Evolutionary conservation across 2,888 invertebrate species (phyloP), one percentile per base, ranked within the genome.

Genomic region (Melipona beecheii): DNA sequence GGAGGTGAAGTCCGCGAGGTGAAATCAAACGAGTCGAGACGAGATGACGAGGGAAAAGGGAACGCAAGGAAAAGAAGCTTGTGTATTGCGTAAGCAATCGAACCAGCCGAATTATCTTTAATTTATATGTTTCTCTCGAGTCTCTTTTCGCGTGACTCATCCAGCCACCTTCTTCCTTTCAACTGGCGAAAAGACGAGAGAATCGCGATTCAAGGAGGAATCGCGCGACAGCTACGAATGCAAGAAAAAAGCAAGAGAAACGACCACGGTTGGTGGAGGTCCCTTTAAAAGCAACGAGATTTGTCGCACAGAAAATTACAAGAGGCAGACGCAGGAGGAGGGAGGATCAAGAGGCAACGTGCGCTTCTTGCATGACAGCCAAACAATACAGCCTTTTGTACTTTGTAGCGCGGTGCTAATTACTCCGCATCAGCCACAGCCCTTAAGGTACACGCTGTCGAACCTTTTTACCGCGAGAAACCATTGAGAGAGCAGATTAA

Each of bases 381-480:
- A 87, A 78, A 85, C 83, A 87, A 83, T 81, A 17, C 66, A 49
- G 74, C 83, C 91, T 88, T 92, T 92, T 91, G 91, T 90, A 91
- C 90, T 91, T 90, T 88, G 89, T 89, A 90, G 86, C 86, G 83
- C 87, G 87, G 86, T 87, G 88, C 91, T 92, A 92, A 93, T 93
- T 92, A 92, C 91, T 90, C 81, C 87, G 82, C 84, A 78, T 78
- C 83, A 83, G 78, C 83, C 86, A 78, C 83, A 70, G 66, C 78
- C 78, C 80, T 87, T 78, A 81, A 73, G 56, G 83, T 78, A 76
- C 81, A 83, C 84, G 64, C 80, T 78, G 86, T 72, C 88, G 79
- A 86, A 83, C 60, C 78, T 81, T 84, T 86, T 87, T 78, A 78
- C 43, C 54, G 65, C 82, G 84, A 75, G 81, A 64, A 83, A 80